Evolutionary conservation across 2,888 invertebrate genomes (phyloP), one percentile per base, ranked within the genome.

Genomic region (Itoplectis maculator): DNA sequence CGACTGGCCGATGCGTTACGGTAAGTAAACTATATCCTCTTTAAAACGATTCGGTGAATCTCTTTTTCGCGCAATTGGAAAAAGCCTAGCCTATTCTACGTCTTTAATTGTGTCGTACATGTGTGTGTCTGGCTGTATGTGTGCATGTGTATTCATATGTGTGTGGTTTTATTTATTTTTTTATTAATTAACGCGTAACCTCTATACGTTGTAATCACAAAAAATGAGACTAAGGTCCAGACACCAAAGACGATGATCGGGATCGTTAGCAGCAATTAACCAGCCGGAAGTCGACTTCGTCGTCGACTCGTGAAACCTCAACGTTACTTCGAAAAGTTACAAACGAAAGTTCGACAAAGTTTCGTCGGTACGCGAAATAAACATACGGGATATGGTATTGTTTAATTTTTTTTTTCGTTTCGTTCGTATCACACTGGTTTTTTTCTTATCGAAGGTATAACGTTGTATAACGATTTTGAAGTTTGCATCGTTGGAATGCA

Each of bases 201-300:
- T 89, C 89, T 90, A 79, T 90, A 77, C 87, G 87, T 90, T 90
- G 88, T 92, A 92, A 92, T 92, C 92, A 92, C 92, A 92, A 91
- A 91, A 91, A 89, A 87, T 90, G 91, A 92, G 92, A 92, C 92
- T 90, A 90, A 89, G 89, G 89, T 91, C 91, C 90, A 86, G 88
- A 86, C 85, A 86, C 86, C 84, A 65, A n/a, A 80, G 70, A 80
- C 70, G 51, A 72, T 81, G 83, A 74, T 79, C 75, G 79, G 80
- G 61, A 84, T 74, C 68, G 51, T 81, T 77, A 75, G 59, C 61
- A 56, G 23, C 56, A 65, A 73, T 29, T 78, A n/a, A n/a, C 47
- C 18, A 35, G 45, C 66, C 54, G 56, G 15, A 68, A 59, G 37
- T 37, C 69, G 56, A 56, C 70, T 37, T 29, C 70, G 49, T 70